Conservation (phyloP, 2,113 vertebrate genomes). For the Prochilodus magdalenae region DNA sequence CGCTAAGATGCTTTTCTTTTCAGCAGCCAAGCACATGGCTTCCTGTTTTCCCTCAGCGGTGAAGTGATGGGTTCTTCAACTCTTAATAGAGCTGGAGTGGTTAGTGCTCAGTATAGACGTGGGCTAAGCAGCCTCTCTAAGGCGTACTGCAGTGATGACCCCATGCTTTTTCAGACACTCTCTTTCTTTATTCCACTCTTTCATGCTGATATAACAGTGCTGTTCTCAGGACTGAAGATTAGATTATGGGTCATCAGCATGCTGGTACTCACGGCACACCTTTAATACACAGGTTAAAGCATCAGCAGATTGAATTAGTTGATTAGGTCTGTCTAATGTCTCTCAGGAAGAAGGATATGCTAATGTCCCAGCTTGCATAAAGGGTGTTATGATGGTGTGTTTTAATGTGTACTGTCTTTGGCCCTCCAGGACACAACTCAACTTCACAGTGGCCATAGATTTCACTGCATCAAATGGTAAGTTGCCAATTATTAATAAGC, state of each 20-base stretch:
- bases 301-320: no score
- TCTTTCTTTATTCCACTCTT: background rate
- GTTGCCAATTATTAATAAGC: conserved; percentile 40
- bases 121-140: background rate
- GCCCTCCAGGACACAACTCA: conserved; percentile 88
- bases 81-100: background rate
- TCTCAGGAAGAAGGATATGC: no score
- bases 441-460: conserved; percentile 98
- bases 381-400: background rate
- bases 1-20: background rate
- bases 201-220: no score
- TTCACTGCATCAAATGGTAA: conserved; percentile 98
- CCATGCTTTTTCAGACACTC: background rate
- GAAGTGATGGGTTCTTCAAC: background rate
- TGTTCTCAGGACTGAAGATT: no score
- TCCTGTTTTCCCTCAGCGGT: background rate
- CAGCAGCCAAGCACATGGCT: background rate
- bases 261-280: no score
- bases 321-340: no score
- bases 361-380: background rate
- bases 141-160: background rate
- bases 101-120: background rate
- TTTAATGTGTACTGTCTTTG: conserved; percentile 1
- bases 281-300: no score
- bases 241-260: no score